Conservation (phyloP, 1,140 invertebrate species). For the silkworm (Bombyx mori) region ASM3026992v2 NC_085120.1:2449001-2449500, state of each 20-base stretch:
- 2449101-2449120: constrained; percentile 37
- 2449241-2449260: constrained; percentile 17
- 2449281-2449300: constrained; percentile 1
- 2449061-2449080: constrained; percentile 30
- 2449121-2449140: constrained; percentile 19
- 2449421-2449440: too few species aligned
- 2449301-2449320: not conserved
- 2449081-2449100: constrained; percentile 26
- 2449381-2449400: too few species aligned
- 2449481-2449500: too few species aligned
- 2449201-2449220: constrained; percentile 16
- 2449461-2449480: too few species aligned
- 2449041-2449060: constrained; percentile 15
- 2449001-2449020: constrained; percentile 19
- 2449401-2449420: too few species aligned
- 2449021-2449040: constrained; percentile 21
- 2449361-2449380: too few species aligned
- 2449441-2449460: too few species aligned
- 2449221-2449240: constrained; percentile 15
- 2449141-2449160: constrained; percentile 12
- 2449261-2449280: constrained; percentile 6
- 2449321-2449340: not conserved
- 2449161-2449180: constrained; percentile 29
- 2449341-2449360: constrained; percentile 5
- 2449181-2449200: constrained; percentile 17